A percentile compares a stretch with the other conserved stretches of the same genome.
These are phyloP conservation scores for Drosophila barbarae DNA, from an alignment of 2,888 invertebrate genomes.

Conservation along the genomic window DNA sequence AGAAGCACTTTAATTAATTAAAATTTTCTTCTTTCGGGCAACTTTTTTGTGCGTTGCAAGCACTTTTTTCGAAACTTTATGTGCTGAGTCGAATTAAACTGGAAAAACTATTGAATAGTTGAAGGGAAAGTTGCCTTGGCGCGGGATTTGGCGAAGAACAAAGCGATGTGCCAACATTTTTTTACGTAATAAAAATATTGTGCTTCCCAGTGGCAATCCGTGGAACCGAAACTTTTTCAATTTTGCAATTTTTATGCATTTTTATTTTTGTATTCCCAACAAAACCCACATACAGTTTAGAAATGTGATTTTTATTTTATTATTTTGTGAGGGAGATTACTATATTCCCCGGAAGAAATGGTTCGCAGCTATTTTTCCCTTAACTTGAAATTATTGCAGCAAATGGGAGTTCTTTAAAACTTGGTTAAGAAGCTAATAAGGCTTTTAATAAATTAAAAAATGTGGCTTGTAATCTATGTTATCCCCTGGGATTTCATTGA, in stretches of 20 bases:
- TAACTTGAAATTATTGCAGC: slow-evolving; percentile 9
- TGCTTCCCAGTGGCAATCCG: slow-evolving; percentile 7
- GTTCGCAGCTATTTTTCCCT: not conserved
- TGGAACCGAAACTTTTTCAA: slow-evolving; percentile 26
- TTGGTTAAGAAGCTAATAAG: not conserved
- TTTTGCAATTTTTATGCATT: slow-evolving; percentile 15
- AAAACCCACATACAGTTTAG: slow-evolving; percentile 2
- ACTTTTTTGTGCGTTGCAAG: slow-evolving; percentile 18
- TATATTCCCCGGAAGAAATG: not conserved
- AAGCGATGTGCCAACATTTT: slow-evolving; percentile 3
- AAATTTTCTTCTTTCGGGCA: slow-evolving; percentile 8
- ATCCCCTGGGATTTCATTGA: not conserved
- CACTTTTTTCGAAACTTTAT: slow-evolving; percentile 22
- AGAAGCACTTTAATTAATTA: slow-evolving; percentile 37
- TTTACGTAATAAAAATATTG: slow-evolving; percentile 27
- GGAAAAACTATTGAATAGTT: slow-evolving; percentile 27
- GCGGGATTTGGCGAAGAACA: slow-evolving; percentile 2
- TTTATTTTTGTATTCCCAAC: not conserved
- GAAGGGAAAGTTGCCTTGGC: slow-evolving; percentile 8
- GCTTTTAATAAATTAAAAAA: slow-evolving; percentile 5
- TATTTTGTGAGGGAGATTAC: not conserved
- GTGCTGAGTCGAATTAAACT: slow-evolving; percentile 10
- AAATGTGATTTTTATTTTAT: slow-evolving; percentile 10
- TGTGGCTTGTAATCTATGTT: slow-evolving; percentile 6
- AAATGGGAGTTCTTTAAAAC: no score